These are phyloP conservation scores for Drosophila simulans DNA, from an alignment of 1,140 invertebrate genomes.

Conservation along the genomic window DNA sequence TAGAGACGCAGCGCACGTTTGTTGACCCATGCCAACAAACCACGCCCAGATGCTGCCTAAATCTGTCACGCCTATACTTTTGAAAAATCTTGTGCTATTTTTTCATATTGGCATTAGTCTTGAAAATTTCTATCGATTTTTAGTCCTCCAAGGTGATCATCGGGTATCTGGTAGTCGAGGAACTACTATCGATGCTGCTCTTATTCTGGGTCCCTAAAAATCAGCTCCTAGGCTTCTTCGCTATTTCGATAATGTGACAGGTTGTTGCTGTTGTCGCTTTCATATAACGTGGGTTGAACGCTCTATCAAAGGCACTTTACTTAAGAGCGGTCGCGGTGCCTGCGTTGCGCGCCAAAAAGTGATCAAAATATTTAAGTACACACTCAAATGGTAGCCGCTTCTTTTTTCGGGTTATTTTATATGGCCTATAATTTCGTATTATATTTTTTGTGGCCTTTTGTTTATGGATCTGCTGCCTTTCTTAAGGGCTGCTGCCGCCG, in stretches of 20 bases:
- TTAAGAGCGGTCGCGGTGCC: not conserved
- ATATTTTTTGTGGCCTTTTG: constrained; percentile 42
- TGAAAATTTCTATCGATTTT: too few species aligned
- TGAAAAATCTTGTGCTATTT: too few species aligned
- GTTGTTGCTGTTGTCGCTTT: constrained; percentile 34
- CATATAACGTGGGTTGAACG: constrained; percentile 52
- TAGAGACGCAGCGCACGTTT: too few species aligned
- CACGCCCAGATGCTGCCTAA: too few species aligned
- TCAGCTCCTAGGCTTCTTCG: not conserved
- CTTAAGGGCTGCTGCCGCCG: constrained; percentile 6
- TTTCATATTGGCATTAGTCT: too few species aligned
- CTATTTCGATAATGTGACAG: not conserved
- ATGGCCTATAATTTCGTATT: constrained; percentile 53
- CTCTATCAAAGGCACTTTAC: constrained; percentile 59
- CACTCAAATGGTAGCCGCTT: constrained; percentile 39
- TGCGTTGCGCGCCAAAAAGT: constrained; percentile 26
- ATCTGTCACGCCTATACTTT: too few species aligned
- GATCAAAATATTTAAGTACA: constrained; percentile 60
- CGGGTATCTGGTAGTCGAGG: too few species aligned
- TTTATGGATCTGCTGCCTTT: constrained; percentile 33
- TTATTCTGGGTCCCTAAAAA: not conserved
- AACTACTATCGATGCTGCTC: not conserved
- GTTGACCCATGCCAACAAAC: too few species aligned
- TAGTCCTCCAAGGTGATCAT: too few species aligned
- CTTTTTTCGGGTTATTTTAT: constrained; percentile 21